Evolutionary conservation across 2,113 vertebrate species (phyloP).

Genomic region (Cynopterus brachyotis): DNA sequence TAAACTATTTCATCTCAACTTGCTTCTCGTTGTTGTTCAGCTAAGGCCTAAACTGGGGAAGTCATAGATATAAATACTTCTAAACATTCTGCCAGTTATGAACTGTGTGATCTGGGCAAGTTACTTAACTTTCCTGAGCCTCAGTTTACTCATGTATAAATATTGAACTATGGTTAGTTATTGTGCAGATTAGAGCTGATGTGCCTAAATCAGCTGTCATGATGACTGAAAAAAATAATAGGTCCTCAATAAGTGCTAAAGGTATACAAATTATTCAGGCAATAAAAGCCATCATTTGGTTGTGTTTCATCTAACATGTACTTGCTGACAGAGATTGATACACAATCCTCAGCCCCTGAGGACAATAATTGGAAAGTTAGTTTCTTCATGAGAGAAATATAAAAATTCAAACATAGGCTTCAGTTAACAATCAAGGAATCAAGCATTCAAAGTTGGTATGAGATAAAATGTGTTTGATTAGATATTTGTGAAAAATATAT

Average conservation of each 20-base stretch:
- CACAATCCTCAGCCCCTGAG: not conserved
- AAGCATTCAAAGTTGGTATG: not conserved
- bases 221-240: not conserved
- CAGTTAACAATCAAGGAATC: not conserved
- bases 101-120: not conserved
- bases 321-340: not conserved
- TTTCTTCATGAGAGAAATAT: not conserved
- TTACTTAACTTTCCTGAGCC: not conserved
- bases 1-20: not conserved
- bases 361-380: not conserved
- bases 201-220: not conserved
- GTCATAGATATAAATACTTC: not conserved
- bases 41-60: not conserved
- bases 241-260: not conserved
- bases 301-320: fast-evolving
- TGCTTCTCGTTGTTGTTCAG: not conserved
- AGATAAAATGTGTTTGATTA: not conserved
- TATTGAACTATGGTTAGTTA: not conserved
- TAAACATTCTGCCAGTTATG: not conserved
- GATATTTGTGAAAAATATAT: not conserved
- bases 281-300: not conserved
- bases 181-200: not conserved
- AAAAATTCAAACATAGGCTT: not conserved
- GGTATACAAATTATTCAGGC: not conserved
- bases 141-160: not conserved